A percentile compares a stretch with the other conserved stretches of the same genome.
Evolutionary conservation across 2,113 vertebrate genomes (phyloP).

Genomic region (Peromyscus polionotus): DNA sequence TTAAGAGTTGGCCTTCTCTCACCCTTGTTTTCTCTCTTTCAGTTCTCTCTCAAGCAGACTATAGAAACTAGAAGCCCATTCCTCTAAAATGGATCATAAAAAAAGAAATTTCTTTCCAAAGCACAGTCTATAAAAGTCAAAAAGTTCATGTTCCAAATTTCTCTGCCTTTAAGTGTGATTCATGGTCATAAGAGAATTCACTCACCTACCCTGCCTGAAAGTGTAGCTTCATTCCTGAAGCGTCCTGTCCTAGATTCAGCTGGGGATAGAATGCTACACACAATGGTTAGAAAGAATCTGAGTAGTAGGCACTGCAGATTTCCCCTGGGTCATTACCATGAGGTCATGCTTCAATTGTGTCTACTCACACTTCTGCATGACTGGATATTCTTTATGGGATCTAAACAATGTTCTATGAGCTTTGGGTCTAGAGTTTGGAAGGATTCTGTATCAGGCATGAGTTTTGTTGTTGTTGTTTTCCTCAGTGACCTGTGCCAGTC

Average conservation of each 20-base stretch:
- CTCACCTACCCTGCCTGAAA: neutral
- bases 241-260: too few relatives aligned
- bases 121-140: neutral
- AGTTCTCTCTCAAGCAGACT: neutral
- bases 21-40: neutral
- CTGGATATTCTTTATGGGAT: neutral
- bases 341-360: neutral
- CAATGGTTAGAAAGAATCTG: neutral
- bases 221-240: neutral
- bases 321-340: neutral
- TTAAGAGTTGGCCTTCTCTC: neutral
- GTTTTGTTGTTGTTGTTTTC: neutral
- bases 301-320: neutral
- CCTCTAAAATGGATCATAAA: neutral
- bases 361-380: neutral
- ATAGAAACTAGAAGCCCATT: conserved; percentile 25
- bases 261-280: neutral
- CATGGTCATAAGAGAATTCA: neutral
- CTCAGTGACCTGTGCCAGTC: neutral
- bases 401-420: neutral
- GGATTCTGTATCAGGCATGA: neutral
- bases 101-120: neutral
- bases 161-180: neutral
- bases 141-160: conserved; percentile 22
- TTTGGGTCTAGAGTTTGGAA: neutral